Evolutionary conservation across 2,888 invertebrate species (phyloP).

Genomic region (Drosophila atripex): DNA sequence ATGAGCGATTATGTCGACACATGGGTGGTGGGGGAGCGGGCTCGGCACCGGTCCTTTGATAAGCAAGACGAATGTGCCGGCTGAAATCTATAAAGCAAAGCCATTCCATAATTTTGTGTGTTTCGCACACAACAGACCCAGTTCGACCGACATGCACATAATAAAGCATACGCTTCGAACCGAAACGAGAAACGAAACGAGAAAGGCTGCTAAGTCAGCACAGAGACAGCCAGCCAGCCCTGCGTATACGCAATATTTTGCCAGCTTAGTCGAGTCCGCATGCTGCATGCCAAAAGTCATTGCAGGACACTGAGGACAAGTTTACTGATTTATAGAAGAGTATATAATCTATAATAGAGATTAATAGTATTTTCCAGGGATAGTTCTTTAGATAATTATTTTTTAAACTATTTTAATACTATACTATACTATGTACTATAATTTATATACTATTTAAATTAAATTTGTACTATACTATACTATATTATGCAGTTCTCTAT

Average conservation of each 20-base stretch:
- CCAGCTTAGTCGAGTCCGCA: constrained; percentile 49
- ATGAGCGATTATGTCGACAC: constrained; percentile 73
- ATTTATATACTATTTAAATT: too few species aligned
- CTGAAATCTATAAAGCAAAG: constrained; percentile 71
- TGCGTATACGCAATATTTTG: constrained; percentile 59
- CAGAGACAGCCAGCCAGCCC: constrained; percentile 8
- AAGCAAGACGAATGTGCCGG: constrained; percentile 73
- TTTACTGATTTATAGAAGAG: neutral
- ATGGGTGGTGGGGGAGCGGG: constrained; percentile 17
- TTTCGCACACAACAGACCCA: constrained; percentile 44
- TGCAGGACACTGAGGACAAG: neutral
- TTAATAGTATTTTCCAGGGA: too few species aligned
- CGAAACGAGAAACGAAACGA: neutral
- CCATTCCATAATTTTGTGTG: constrained; percentile 67
- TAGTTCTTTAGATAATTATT: too few species aligned
- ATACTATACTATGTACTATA: too few species aligned
- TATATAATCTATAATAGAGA: too few species aligned
- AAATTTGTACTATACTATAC: too few species aligned
- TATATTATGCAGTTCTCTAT: too few species aligned
- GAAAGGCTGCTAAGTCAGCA: constrained; percentile 69
- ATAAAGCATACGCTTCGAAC: constrained; percentile 63
- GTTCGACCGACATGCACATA: constrained; percentile 67
- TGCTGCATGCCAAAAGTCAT: constrained; percentile 42
- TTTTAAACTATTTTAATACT: too few species aligned
- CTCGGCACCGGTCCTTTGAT: constrained; percentile 36